Evolutionary conservation across 2,113 vertebrate species (phyloP).

Genomic region (Nycticebus coucang): DNA sequence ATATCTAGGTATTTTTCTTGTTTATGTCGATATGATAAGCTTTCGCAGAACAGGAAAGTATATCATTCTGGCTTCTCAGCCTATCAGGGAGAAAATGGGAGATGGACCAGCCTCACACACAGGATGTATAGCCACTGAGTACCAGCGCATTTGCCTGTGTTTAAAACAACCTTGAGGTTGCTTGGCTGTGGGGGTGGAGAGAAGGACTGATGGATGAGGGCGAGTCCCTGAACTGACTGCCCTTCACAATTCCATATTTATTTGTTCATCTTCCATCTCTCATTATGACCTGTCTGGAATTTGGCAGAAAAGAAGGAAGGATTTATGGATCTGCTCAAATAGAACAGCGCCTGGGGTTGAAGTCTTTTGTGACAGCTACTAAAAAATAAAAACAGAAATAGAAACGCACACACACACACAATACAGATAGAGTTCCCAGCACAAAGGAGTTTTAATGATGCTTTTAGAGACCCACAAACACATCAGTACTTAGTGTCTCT

Average conservation of each 20-base stretch:
- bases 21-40: neutral
- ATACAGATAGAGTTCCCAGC: neutral
- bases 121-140: neutral
- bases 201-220: constrained; percentile 22
- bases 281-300: constrained; percentile 45
- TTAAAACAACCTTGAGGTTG: neutral
- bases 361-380: neutral
- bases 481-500: neutral
- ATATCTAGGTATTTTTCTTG: neutral
- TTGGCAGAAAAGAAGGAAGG: neutral
- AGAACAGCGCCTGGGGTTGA: neutral
- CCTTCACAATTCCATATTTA: neutral
- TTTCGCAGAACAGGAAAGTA: neutral
- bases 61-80: neutral
- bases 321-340: neutral
- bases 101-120: neutral
- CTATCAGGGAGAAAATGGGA: neutral
- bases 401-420: neutral
- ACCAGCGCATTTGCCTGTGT: neutral
- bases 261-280: constrained; percentile 45
- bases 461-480: neutral
- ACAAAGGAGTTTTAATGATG: neutral
- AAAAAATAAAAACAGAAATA: neutral
- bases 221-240: neutral
- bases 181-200: neutral